These are phyloP conservation scores for Parthenolecanium corni DNA, from an alignment of 2,888 invertebrate genomes.

Conservation along the genomic window DNA sequence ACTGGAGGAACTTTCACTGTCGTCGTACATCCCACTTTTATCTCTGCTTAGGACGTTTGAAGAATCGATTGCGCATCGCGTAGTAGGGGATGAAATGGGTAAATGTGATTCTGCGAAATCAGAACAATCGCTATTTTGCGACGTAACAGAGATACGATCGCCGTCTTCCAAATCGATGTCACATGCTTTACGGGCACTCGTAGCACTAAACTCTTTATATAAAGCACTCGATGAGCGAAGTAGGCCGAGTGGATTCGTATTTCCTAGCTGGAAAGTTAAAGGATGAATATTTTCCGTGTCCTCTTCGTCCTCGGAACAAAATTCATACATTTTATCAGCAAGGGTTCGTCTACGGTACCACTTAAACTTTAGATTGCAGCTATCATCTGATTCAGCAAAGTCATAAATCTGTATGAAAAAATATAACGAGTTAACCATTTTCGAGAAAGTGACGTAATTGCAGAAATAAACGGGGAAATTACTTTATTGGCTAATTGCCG, in stretches of 20 bases:
- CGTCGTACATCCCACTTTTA: constrained; percentile 19
- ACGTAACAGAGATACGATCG: constrained; percentile 8
- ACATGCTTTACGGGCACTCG: constrained; percentile 10
- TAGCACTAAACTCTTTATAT: constrained; percentile 1
- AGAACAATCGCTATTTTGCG: constrained; percentile 6
- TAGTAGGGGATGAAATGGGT: neutral
- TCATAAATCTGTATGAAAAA: constrained; percentile 34
- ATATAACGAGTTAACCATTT: neutral
- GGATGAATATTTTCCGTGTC: constrained; percentile 52
- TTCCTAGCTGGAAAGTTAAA: constrained; percentile 24
- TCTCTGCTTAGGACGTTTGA: constrained; percentile 4
- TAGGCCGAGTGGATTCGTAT: neutral
- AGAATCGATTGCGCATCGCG: constrained; percentile 15
- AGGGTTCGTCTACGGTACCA: constrained; percentile 70
- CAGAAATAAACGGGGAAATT: neutral
- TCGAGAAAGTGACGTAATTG: neutral
- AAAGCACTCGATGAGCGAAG: constrained; percentile 4
- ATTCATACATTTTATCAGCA: constrained; percentile 86
- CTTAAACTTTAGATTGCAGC: constrained; percentile 35
- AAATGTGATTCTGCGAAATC: constrained; percentile 16
- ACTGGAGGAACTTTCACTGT: constrained; percentile 12
- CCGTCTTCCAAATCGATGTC: constrained; percentile 20
- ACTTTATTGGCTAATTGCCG: constrained; percentile 18
- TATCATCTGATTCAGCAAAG: constrained; percentile 35
- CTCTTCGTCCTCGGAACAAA: constrained; percentile 57